phyloP scores from a whole-genome alignment of 1,140 invertebrate species.

The Epicauta chinensis region DNA sequence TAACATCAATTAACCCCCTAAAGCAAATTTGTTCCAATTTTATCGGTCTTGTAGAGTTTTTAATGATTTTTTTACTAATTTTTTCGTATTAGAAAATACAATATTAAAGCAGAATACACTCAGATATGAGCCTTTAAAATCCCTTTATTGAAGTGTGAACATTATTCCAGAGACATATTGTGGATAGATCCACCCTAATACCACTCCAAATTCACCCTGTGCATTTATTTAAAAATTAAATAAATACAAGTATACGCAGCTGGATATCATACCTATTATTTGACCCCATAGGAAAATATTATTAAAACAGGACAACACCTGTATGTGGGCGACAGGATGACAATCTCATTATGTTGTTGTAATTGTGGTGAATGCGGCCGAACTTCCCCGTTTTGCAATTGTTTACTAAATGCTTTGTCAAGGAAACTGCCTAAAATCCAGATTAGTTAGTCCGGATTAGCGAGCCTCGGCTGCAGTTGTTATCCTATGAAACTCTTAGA shows the following conservation, averaged over 20 bases:
- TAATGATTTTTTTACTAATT: no score
- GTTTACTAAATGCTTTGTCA: no score
- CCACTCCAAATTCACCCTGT: slow-evolving; percentile 15
- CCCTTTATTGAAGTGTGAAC: slow-evolving; percentile 24
- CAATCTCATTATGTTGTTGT: background rate
- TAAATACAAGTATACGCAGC: slow-evolving; percentile 24
- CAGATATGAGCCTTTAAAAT: slow-evolving; percentile 2
- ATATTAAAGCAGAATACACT: background rate
- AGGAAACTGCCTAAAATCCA: no score
- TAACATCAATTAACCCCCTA: no score
- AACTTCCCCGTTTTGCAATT: no score
- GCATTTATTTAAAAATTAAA: slow-evolving; percentile 26
- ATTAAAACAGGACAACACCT: slow-evolving; percentile 18
- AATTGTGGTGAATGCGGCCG: background rate
- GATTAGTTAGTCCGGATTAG: no score
- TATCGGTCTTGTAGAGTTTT: no score
- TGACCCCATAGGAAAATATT: slow-evolving; percentile 19
- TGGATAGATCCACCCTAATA: slow-evolving; percentile 12
- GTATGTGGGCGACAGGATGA: background rate
- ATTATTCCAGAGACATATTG: background rate
- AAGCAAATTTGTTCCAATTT: no score
- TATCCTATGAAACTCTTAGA: no score
- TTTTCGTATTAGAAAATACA: no score
- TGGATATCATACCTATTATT: slow-evolving; percentile 24
- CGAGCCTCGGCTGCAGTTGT: no score